Conservation (phyloP, 2,888 invertebrate genomes). For the Siphlonurus alternatus region DNA sequence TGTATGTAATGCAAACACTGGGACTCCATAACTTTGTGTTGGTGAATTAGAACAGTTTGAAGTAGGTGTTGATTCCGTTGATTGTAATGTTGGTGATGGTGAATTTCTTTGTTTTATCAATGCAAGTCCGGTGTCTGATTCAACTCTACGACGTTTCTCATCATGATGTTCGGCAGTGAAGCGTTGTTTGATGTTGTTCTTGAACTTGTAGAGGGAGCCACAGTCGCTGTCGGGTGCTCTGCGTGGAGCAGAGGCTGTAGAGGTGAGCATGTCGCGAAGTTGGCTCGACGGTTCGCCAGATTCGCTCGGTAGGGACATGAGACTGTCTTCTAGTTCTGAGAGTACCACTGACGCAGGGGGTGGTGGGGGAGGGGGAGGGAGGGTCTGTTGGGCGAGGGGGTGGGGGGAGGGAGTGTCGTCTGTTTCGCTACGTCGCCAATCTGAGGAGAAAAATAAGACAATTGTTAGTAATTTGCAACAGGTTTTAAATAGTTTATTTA, state of each 20-base stretch:
- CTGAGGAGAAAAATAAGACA: neutral
- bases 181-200: slow-evolving; percentile 81
- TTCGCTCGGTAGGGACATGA: slow-evolving; percentile 18
- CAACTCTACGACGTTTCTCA: slow-evolving; percentile 3
- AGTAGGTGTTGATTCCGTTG: neutral
- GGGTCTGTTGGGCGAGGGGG: neutral
- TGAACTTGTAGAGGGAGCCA: slow-evolving; percentile 64
- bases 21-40: slow-evolving; percentile 36
- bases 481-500: too few relatives aligned
- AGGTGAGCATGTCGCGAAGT: slow-evolving; percentile 26
- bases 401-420: neutral
- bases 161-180: slow-evolving; percentile 34
- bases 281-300: slow-evolving; percentile 17
- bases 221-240: slow-evolving; percentile 22
- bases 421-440: neutral
- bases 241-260: neutral
- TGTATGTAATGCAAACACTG: slow-evolving; percentile 81
- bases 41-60: neutral
- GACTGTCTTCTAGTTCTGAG: slow-evolving; percentile 24
- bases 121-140: neutral
- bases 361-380: slow-evolving; percentile 19
- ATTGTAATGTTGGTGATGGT: neutral
- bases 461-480: neutral
- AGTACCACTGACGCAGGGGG: slow-evolving; percentile 22
- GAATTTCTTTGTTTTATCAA: neutral